Evolutionary conservation across 2,113 vertebrate species (phyloP), one percentile per base, ranked within the genome.

Genomic region (Formicarius rufipectus): DNA sequence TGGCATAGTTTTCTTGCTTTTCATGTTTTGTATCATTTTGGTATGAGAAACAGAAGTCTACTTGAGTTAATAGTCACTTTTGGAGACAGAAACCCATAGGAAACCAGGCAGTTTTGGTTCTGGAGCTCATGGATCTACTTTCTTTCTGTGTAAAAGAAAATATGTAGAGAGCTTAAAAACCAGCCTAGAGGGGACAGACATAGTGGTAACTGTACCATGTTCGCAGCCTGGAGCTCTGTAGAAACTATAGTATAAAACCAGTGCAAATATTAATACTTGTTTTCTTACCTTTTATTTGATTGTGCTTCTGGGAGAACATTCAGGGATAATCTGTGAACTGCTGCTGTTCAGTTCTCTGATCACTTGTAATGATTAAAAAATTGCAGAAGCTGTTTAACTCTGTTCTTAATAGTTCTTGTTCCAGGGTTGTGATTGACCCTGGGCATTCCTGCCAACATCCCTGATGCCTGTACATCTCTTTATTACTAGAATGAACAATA

Each of bases 11-110:
- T 75, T 30, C 21, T 7, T 40, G 21, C 31, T 83, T 42, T 42
- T 49, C 18, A 3, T 76, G 25, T 33, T 31, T 20, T 0, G 0
- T 56, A 50, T 17, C 6, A 5, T 50, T 77, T 39, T 78, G 25
- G 4, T 44, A 7, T 37, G 62, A 64, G 50, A 49, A 79, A 40
- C 37, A 37, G 25, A 58, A 76, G 4, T 37, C 30, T 81, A 0
- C 39, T 19, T 49, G 63, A 58, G 63, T 81, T 39, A 53, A 1
- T 33, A 33, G n/a, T 73, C 18, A 35, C 45, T 12, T 35, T 20
- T 24, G 31, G 64, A 67, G 56, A 58, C n/a, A 56, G 76, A 80
- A 71, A 45, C 42, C 55, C 8, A 0, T 28, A 50, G 63, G 55
- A 86, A 86, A 71, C 25, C 31, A 55, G 42, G 20, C 37, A 58